A percentile compares a stretch with the other conserved stretches of the same genome.
phyloP scores from a whole-genome alignment of 2,113 vertebrate genomes.

The Natator depressus region DNA sequence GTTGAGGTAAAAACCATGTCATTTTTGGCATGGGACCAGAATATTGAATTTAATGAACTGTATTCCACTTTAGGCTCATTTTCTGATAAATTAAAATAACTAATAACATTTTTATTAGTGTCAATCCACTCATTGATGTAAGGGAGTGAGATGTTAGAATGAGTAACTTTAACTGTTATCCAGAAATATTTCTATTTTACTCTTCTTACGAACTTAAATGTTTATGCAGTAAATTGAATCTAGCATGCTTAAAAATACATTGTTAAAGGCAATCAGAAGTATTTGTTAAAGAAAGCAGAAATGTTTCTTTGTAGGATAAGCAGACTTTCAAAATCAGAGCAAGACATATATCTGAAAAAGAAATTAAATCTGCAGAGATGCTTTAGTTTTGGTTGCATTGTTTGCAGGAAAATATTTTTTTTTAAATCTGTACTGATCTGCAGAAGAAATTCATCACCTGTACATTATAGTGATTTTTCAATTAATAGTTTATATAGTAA shows the following conservation, averaged over 20 bases:
- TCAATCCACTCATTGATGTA: background rate
- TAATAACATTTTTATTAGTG: background rate
- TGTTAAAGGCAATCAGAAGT: background rate
- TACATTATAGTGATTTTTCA: background rate
- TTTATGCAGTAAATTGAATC: background rate
- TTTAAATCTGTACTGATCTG: background rate
- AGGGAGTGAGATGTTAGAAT: background rate
- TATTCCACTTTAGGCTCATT: background rate
- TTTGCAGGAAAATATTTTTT: background rate
- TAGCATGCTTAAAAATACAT: rapidly evolving
- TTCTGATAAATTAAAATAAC: background rate
- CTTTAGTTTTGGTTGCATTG: background rate
- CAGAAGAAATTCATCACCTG: background rate
- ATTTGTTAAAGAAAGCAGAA: background rate
- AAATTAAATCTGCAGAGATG: background rate
- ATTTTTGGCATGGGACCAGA: background rate
- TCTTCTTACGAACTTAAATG: background rate
- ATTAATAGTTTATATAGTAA: background rate
- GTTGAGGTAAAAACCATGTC: background rate
- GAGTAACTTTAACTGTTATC: background rate
- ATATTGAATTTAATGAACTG: background rate
- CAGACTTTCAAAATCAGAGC: background rate
- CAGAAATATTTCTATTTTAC: background rate
- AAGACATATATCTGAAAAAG: background rate
- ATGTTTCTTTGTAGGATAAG: background rate